phyloP scores from a whole-genome alignment of 2,888 invertebrate genomes.

The Agonopterix subpropinquella region DNA sequence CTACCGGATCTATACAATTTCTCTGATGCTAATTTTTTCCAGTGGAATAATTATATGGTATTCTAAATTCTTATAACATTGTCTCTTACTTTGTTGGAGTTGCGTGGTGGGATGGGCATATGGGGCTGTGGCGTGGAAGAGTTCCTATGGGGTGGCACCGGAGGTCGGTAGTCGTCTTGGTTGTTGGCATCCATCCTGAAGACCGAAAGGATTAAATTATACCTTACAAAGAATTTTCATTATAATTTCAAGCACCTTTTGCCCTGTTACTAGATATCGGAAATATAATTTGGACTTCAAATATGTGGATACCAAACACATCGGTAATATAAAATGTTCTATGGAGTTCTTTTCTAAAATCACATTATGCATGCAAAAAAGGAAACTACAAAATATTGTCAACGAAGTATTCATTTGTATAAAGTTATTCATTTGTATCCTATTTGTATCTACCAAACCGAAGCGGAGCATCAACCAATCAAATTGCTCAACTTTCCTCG shows the following conservation, averaged over 20 bases:
- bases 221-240: constrained; percentile 33
- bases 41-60: not conserved
- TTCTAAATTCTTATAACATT: not conserved
- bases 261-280: not conserved
- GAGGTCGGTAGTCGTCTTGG: constrained; percentile 84
- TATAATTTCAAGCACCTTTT: constrained; percentile 5
- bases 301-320: no score
- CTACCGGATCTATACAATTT: no score
- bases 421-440: no score
- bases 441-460: no score
- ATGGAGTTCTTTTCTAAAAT: no score
- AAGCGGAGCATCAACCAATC: no score
- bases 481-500: no score
- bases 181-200: constrained; percentile 60
- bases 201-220: constrained; percentile 49
- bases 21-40: no score
- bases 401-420: no score
- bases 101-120: constrained; percentile 54
- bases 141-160: constrained; percentile 91
- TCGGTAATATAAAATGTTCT: not conserved
- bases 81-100: constrained; percentile 60
- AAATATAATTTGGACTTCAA: no score
- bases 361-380: no score
- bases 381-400: no score
- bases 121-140: constrained; percentile 68